These are phyloP conservation scores for Brevimyrus niger DNA, from an alignment of 2,113 vertebrate genomes.

Conservation along the genomic window DNA sequence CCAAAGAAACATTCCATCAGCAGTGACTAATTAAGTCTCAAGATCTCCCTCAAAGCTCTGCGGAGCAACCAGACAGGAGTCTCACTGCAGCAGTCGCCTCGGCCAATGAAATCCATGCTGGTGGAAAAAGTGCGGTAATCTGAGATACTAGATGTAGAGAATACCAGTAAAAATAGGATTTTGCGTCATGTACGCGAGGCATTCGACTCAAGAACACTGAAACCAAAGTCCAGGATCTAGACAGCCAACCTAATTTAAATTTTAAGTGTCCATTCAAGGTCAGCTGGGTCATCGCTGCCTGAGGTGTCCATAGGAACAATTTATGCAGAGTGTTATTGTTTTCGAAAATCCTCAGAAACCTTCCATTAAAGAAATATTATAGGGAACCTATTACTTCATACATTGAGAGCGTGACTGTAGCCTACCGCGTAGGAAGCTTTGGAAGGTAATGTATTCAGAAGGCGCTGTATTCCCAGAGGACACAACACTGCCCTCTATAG, in stretches of 20 bases:
- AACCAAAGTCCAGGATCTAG: background rate
- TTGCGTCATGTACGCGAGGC: background rate
- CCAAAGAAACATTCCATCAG: background rate
- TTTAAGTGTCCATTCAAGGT: background rate
- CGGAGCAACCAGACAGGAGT: background rate
- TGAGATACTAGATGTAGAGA: background rate
- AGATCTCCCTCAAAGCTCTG: background rate
- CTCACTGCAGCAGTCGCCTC: background rate
- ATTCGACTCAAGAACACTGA: background rate
- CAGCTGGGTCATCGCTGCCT: background rate
- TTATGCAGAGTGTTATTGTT: background rate
- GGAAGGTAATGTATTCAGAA: background rate
- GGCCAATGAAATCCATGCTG: background rate
- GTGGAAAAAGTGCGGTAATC: background rate
- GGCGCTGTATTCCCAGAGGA: background rate
- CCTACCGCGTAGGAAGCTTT: background rate
- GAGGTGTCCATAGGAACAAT: background rate
- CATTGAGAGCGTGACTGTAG: background rate
- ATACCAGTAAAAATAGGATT: background rate
- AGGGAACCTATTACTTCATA: background rate
- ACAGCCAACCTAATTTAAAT: background rate
- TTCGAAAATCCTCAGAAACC: background rate
- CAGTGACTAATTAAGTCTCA: background rate
- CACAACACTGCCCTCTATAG: background rate
- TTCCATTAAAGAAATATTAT: background rate